These are phyloP conservation scores for Euplexia lucipara DNA, from an alignment of 2,888 invertebrate genomes.

Conservation along the genomic window DNA sequence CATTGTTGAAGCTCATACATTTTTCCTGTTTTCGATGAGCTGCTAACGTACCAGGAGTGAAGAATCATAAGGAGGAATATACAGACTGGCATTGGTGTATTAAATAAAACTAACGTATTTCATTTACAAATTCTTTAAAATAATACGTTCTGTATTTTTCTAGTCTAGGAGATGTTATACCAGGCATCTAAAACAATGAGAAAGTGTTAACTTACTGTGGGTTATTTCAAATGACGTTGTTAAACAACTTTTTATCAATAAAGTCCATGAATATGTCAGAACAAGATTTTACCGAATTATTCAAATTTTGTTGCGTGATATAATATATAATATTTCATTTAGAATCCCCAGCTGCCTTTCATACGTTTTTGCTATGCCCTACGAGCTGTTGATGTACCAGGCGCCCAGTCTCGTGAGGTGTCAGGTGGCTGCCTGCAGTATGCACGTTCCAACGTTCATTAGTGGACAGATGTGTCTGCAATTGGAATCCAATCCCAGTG, in stretches of 20 bases:
- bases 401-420: slow-evolving; percentile 70
- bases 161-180: background rate
- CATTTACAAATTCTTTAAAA: too few relatives aligned
- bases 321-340: background rate
- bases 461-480: slow-evolving; percentile 81
- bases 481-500: slow-evolving; percentile 84
- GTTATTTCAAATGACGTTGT: too few relatives aligned
- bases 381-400: slow-evolving; percentile 35
- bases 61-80: slow-evolving; percentile 61
- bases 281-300: background rate
- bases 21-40: slow-evolving; percentile 39
- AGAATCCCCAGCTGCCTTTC: background rate
- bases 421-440: slow-evolving; percentile 70
- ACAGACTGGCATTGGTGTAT: too few relatives aligned
- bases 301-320: background rate
- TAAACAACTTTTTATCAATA: too few relatives aligned
- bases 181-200: slow-evolving; percentile 1
- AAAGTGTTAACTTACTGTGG: background rate
- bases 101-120: too few relatives aligned
- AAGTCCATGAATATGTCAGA: too few relatives aligned
- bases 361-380: slow-evolving; percentile 35
- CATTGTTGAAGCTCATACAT: slow-evolving; percentile 49
- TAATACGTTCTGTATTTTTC: too few relatives aligned
- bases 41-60: slow-evolving; percentile 32
- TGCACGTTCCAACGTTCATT: slow-evolving; percentile 81